A percentile compares a stretch with the other conserved stretches of the same genome.
These are phyloP conservation scores for Melanerpes aurifrons DNA, from an alignment of 2,113 vertebrate genomes.

Conservation along the genomic window DNA sequence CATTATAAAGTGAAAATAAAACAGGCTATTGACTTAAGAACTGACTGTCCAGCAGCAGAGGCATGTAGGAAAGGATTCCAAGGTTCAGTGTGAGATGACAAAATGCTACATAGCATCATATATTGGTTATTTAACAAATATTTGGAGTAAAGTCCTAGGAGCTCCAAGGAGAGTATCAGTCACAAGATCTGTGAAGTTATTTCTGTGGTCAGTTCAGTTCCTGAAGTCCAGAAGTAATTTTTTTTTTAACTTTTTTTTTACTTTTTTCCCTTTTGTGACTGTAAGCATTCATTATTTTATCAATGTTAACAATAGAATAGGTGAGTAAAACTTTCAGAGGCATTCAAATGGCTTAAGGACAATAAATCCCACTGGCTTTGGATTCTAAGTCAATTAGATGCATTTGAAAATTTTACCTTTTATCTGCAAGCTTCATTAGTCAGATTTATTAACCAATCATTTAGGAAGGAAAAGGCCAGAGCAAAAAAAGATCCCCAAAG, in stretches of 20 bases:
- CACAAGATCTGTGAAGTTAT: neutral
- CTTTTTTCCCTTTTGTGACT: neutral
- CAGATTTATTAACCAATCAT: constrained; percentile 70
- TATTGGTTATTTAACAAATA: neutral
- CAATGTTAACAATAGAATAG: constrained; percentile 49
- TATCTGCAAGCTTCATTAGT: constrained; percentile 65
- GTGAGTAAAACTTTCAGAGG: constrained; percentile 47
- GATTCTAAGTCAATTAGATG: constrained; percentile 67
- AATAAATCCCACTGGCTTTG: constrained; percentile 61
- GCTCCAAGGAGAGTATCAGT: neutral
- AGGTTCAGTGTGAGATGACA: neutral
- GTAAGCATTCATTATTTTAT: constrained; percentile 53
- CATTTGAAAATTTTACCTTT: constrained; percentile 68
- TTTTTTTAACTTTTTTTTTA: neutral
- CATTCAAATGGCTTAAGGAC: constrained; percentile 57
- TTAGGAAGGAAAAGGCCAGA: constrained; percentile 53
- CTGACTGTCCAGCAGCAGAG: neutral
- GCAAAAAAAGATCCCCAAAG: constrained; percentile 64
- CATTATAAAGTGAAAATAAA: neutral
- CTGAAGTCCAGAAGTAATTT: constrained; percentile 4
- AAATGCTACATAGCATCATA: neutral
- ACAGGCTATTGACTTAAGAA: neutral
- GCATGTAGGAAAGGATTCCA: neutral
- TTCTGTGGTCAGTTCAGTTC: constrained; percentile 16
- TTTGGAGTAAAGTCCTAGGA: neutral